Conservation (phyloP, 1,140 invertebrate species). For the Drosophila sproati region DNA sequence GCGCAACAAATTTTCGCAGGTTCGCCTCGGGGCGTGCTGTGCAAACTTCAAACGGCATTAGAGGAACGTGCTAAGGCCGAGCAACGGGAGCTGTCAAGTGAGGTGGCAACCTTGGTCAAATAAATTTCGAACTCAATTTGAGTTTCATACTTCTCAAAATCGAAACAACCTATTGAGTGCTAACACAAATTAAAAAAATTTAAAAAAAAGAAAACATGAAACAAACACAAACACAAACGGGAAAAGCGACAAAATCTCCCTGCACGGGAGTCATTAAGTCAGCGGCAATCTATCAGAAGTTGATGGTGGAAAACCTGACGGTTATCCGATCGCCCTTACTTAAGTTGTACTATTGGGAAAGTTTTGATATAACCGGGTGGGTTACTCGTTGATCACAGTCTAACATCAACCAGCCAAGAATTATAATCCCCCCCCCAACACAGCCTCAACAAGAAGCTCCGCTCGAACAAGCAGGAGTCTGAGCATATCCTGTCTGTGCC, state of each 20-base stretch:
- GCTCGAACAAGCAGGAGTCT: constrained; percentile 50
- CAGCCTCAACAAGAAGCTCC: constrained; percentile 69
- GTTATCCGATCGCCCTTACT: constrained; percentile 65
- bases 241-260: not conserved
- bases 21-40: constrained; percentile 12
- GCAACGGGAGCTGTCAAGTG: not conserved
- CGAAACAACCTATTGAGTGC: constrained; percentile 3
- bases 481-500: constrained; percentile 64
- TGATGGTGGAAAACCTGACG: constrained; percentile 74
- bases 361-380: constrained; percentile 71
- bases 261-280: constrained; percentile 33
- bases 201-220: not conserved
- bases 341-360: constrained; percentile 77
- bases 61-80: constrained; percentile 12
- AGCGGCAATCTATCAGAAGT: constrained; percentile 51
- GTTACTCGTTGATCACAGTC: not conserved
- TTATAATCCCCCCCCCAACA: not conserved
- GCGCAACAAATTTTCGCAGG: not conserved
- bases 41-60: constrained; percentile 23
- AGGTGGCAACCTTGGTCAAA: not conserved
- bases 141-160: not conserved
- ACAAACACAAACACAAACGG: not conserved
- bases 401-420: not conserved
- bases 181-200: not conserved
- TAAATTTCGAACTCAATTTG: not conserved